Conservation (phyloP, 1,140 invertebrate genomes). For the Elysia chlorotica region DNA sequence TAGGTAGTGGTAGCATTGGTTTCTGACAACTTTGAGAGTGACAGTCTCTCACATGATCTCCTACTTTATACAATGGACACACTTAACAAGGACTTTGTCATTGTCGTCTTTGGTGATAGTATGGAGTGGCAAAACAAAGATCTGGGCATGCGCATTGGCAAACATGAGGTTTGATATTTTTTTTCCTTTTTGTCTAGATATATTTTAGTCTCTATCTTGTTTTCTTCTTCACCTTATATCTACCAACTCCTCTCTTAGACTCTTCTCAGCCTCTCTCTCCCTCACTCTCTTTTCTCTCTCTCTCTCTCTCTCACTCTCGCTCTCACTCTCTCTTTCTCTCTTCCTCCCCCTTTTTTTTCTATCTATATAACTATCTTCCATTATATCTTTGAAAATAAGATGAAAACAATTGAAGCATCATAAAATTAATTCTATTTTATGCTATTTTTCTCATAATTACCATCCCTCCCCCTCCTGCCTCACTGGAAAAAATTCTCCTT, state of each 20-base stretch:
- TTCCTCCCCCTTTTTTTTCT: too few species aligned
- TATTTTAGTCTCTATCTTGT: too few species aligned
- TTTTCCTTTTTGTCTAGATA: too few species aligned
- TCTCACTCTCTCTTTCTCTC: background rate
- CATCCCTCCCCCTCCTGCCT: too few species aligned
- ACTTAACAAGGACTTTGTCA: slow-evolving; percentile 45
- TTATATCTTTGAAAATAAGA: too few species aligned
- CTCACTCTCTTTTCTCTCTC: background rate
- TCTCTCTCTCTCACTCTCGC: background rate
- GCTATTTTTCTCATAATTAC: too few species aligned
- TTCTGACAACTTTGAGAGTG: slow-evolving; percentile 53
- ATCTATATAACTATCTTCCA: too few species aligned
- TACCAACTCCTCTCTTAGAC: too few species aligned
- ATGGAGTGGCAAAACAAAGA: slow-evolving; percentile 48
- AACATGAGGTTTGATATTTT: slow-evolving; percentile 35
- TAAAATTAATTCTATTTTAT: background rate
- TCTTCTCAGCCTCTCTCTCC: too few species aligned
- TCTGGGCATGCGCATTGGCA: slow-evolving; percentile 48
- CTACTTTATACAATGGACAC: slow-evolving; percentile 48
- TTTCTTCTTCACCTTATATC: too few species aligned
- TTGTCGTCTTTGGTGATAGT: slow-evolving; percentile 43
- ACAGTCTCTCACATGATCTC: slow-evolving; percentile 42
- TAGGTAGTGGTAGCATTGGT: slow-evolving; percentile 46
- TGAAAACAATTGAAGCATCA: too few species aligned
- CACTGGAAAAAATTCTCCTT: background rate